These are phyloP conservation scores for Grantiella picta DNA, from an alignment of 2,113 vertebrate species.

Conservation along the genomic window DNA sequence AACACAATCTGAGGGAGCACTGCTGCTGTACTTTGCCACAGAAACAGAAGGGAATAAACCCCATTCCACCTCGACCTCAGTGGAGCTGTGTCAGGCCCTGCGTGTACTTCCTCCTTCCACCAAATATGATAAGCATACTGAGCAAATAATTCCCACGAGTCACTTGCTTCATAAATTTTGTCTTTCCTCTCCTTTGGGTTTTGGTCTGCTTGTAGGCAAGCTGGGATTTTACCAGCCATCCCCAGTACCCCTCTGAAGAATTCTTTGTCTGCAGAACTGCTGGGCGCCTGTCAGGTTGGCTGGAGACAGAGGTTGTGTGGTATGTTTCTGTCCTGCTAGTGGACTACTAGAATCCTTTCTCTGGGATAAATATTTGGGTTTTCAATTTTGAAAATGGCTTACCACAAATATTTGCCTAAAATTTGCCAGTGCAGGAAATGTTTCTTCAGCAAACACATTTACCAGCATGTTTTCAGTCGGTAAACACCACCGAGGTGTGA, in stretches of 20 bases:
- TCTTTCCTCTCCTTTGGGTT: neutral
- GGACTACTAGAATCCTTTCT: conserved; percentile 3
- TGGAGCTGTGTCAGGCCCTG: neutral
- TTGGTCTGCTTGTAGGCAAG: neutral
- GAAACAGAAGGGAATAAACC: neutral
- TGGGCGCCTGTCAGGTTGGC: neutral
- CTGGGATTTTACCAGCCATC: neutral
- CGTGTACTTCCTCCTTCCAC: neutral
- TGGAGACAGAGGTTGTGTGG: neutral
- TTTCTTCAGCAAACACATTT: conserved; percentile 65
- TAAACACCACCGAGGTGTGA: conserved; percentile 41
- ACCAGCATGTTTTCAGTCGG: conserved; percentile 21
- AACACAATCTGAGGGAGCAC: neutral
- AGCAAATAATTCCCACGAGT: neutral
- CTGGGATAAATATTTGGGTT: conserved; percentile 54
- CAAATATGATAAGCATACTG: neutral
- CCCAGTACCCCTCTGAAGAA: neutral
- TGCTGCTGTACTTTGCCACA: neutral
- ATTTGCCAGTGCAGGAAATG: conserved; percentile 30
- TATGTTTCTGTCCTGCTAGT: conserved; percentile 1
- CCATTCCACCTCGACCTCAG: neutral
- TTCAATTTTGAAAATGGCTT: conserved; percentile 37
- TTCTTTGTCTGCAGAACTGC: neutral
- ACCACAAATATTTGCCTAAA: conserved; percentile 62
- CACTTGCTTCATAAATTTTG: neutral